These are phyloP conservation scores for Coenobita brevimanus DNA, from an alignment of 1,140 invertebrate species.

Conservation along the genomic window DNA sequence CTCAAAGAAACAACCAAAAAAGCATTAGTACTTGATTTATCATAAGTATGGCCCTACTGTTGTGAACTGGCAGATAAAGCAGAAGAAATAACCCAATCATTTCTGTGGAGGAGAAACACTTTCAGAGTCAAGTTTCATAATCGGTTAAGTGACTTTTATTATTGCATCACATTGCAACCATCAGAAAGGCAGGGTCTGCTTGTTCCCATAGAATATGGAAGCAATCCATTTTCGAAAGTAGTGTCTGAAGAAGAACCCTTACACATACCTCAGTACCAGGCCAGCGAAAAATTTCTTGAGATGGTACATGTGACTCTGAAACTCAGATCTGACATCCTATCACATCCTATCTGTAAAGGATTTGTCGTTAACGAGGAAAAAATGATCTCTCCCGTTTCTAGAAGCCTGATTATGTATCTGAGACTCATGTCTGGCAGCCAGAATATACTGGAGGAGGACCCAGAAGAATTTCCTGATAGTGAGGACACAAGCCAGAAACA, in stretches of 20 bases:
- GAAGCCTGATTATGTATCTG: too few species aligned
- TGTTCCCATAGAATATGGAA: background rate
- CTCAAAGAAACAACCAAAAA: constrained; percentile 4
- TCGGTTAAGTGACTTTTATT: background rate
- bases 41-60: constrained; percentile 6
- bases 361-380: too few species aligned
- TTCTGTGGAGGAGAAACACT: constrained; percentile 22
- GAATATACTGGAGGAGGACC: too few species aligned
- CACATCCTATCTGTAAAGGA: too few species aligned
- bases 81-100: constrained; percentile 10
- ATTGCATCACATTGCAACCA: constrained; percentile 20
- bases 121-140: constrained; percentile 20
- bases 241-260: background rate
- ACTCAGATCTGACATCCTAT: too few species aligned
- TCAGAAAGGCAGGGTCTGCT: too few species aligned
- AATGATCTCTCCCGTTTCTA: too few species aligned
- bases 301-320: too few species aligned
- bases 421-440: too few species aligned
- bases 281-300: too few species aligned
- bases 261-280: constrained; percentile 11
- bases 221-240: background rate
- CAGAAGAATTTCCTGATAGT: too few species aligned
- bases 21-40: constrained; percentile 12
- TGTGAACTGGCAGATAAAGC: constrained; percentile 27
- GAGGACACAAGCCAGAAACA: too few species aligned